Evolutionary conservation across 2,113 vertebrate genomes (phyloP), one percentile per base, ranked within the genome.

Genomic region (Neolamprologus falcicula): DNA sequence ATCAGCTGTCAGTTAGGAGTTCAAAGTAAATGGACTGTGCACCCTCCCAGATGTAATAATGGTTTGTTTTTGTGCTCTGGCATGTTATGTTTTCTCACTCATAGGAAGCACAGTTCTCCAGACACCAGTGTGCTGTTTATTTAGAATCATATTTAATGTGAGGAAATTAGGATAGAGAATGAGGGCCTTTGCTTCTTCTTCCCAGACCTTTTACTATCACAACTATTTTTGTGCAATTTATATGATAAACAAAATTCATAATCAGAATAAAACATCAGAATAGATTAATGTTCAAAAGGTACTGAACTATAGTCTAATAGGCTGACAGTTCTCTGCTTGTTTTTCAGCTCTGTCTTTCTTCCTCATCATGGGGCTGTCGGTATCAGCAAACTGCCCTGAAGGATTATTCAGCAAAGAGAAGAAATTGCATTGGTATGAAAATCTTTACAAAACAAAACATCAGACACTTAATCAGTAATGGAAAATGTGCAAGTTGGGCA

Each of bases 341-440:
- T 53, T 53, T 53, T 11, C 0, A 53, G 52, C 52, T 53, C 52
- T 53, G n/a, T 53, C n/a, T 21, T 21, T 53, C n/a, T 53, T 21
- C 9, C 19, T 53, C 52, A 11, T 21, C 52, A 53, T 53, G 52
- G n/a, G 2, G 9, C n/a, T 53, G n/a, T 53, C 52, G 0, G 3
- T 52, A 52, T 2, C 52, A 53, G 19, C 3, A n/a, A 0, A 1
- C 0, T 52, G 8, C 3, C 26, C 26, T 4, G 0, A 1, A 37
- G 37, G 37, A 40, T 40, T 40, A n/a, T 5, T 3, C 5, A 28
- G 2, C 28, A 28, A 31, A 33, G 37, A 40, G 11, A 40, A 40
- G 0, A 40, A 0, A 11, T 0, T 96, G 93, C 79, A 1, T 0
- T 4, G 95, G 95, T 96, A 95, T 76, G 91, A 68, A 50, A 76